phyloP scores from a whole-genome alignment of 23 tunicate genomes.

The Trididemnum clinides region DNA sequence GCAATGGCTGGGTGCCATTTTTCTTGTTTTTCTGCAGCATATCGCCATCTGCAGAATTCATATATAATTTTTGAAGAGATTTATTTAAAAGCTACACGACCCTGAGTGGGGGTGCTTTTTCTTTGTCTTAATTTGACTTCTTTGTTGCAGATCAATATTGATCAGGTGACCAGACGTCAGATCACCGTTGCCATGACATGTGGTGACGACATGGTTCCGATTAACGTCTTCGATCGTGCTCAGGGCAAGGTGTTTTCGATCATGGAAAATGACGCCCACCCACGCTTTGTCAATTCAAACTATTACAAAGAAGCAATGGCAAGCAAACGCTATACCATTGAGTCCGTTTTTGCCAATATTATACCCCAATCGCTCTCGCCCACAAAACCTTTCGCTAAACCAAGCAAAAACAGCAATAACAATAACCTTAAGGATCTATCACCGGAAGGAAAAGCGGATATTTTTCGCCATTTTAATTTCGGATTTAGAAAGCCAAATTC shows the following conservation, averaged over 20 bases:
- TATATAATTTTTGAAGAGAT: no score
- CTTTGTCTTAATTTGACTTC: no score
- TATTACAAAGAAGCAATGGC: conserved; percentile 44
- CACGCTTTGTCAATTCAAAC: conserved; percentile 57
- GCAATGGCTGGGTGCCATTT: no score
- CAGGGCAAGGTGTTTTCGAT: conserved; percentile 73
- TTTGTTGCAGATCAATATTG: conserved; percentile 77
- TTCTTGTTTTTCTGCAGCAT: no score
- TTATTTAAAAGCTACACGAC: no score
- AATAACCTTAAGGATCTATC: conserved; percentile 11
- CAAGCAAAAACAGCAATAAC: conserved; percentile 21
- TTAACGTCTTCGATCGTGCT: conserved; percentile 61
- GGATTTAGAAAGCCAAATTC: no score
- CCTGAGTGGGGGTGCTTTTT: no score
- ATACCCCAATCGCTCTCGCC: conserved; percentile 37
- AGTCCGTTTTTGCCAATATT: conserved; percentile 17
- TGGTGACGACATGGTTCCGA: conserved; percentile 45
- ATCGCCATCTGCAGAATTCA: no score
- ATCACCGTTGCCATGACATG: conserved; percentile 33
- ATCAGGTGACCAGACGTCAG: conserved; percentile 65
- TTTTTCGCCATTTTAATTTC: no score
- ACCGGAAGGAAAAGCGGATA: no score
- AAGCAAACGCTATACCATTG: conserved; percentile 23
- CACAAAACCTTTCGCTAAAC: not conserved
- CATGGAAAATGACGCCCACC: conserved; percentile 88